Evolutionary conservation across 1,140 invertebrate species (phyloP), one percentile per base, ranked within the genome.

Genomic region (Babylonia areolata): DNA sequence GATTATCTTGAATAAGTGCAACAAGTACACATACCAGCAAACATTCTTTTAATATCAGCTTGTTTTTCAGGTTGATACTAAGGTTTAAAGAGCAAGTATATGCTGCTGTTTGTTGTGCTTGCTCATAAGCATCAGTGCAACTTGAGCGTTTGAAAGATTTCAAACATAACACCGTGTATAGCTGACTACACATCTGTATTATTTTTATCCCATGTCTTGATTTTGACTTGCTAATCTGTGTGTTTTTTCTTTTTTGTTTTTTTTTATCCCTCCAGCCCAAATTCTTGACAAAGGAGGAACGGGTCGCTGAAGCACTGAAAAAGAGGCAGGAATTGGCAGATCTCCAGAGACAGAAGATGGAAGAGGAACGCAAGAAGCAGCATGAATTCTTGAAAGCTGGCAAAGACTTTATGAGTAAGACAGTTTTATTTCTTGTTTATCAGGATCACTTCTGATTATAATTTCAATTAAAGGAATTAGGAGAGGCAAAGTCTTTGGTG

Each of bases 221-320:
- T 54, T 37, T 42, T n/a, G 58, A 3, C 42, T 23, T 2, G 15
- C 15, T n/a, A 81, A 40, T 84, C 40, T 37, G 58, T 39, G 35
- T 23, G 31, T 40, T 17, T 42, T 39, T 23, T 17, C 23, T 35
- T 81, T 77, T 31, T 28, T 35, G 81, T 54, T 31, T 37, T 35
- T 82, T 35, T 31, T 5, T 64, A 0, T 64, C 28, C 46, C 46
- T 94, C 87, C 90, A 96, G 95, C 99, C 99, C 0, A 98, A 99
- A 79, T 99, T 99, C 94, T 95, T 99, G 37, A 98, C 97, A 0
- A 99, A 99, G 95, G 98, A 99, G 94, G 98, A 99, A 95, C 95
- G 99, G 92, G 97, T 96, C 1, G 96, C 96, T 0, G 96, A 99
- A 91, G 99, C 99, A 0, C 91, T 99, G 5, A 96, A 97, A 92